Evolutionary conservation across 2,113 vertebrate species (phyloP).

Genomic region (Scomber japonicus): DNA sequence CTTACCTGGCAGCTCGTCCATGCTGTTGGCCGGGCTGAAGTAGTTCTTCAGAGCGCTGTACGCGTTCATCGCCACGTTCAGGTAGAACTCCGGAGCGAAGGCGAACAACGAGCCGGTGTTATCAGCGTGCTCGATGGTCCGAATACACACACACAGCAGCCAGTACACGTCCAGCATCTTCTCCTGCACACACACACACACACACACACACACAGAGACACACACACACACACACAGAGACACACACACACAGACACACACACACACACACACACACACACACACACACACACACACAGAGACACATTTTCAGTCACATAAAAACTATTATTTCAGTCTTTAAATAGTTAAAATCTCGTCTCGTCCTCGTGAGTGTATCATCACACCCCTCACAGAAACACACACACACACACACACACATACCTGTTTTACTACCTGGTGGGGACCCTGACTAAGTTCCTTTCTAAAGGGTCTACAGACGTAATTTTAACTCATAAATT

Average conservation of each 20-base stretch:
- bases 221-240: not conserved
- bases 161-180: constrained; percentile 98
- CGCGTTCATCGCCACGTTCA: constrained; percentile 97
- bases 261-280: not conserved
- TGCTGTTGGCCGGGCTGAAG: constrained; percentile 94
- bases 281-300: not conserved
- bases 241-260: not conserved
- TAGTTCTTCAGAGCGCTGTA: constrained; percentile 99
- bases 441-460: too few relatives aligned
- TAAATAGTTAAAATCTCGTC: too few relatives aligned
- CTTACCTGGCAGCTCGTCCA: constrained; percentile 95
- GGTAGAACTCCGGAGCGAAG: constrained; percentile 97
- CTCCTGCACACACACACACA: constrained; percentile 83
- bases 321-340: too few relatives aligned
- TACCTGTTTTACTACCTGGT: not conserved
- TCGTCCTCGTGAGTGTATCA: too few relatives aligned
- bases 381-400: too few relatives aligned
- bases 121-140: constrained; percentile 93
- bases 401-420: too few relatives aligned
- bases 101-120: constrained; percentile 91
- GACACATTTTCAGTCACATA: not conserved
- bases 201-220: not conserved
- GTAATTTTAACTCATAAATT: too few relatives aligned
- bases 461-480: too few relatives aligned
- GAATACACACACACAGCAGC: constrained; percentile 93